These are phyloP conservation scores for Iselma pallidipennis DNA, from an alignment of 2,888 invertebrate species.

Conservation along the genomic window DNA sequence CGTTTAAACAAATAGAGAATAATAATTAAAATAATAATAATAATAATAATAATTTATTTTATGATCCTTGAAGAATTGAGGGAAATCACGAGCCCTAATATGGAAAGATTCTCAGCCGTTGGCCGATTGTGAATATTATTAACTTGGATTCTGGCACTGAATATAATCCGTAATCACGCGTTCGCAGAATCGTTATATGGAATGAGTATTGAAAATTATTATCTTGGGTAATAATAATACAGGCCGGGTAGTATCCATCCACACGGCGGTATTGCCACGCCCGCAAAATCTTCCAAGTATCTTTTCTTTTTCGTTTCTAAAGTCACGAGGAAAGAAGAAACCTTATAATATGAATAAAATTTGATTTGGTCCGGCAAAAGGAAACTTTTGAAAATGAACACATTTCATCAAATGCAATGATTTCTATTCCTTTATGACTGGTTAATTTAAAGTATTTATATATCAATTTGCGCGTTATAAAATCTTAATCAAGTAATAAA, in stretches of 20 bases:
- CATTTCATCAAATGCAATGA: background rate
- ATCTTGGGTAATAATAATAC: conserved; percentile 48
- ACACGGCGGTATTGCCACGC: conserved; percentile 37
- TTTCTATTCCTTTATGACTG: background rate
- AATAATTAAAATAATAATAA: no score
- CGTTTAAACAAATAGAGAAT: no score
- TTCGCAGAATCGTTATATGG: conserved; percentile 46
- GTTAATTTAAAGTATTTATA: background rate
- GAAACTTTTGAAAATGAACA: no score
- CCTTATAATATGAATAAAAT: background rate
- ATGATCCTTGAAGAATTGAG: no score
- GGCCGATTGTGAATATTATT: background rate
- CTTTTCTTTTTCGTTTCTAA: conserved; percentile 30
- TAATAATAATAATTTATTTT: no score
- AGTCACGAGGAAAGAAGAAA: conserved; percentile 2
- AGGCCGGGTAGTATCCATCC: conserved; percentile 36
- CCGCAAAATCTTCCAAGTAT: conserved; percentile 35
- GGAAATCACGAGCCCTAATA: no score
- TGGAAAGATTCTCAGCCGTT: no score
- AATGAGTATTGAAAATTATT: conserved; percentile 50
- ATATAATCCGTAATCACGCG: conserved; percentile 43
- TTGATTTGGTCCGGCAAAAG: no score
- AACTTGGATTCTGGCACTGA: background rate
- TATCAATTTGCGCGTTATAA: background rate
- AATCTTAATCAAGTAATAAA: background rate